Evolutionary conservation across 2,888 invertebrate species (phyloP).

Genomic region (Apantesis nais): DNA sequence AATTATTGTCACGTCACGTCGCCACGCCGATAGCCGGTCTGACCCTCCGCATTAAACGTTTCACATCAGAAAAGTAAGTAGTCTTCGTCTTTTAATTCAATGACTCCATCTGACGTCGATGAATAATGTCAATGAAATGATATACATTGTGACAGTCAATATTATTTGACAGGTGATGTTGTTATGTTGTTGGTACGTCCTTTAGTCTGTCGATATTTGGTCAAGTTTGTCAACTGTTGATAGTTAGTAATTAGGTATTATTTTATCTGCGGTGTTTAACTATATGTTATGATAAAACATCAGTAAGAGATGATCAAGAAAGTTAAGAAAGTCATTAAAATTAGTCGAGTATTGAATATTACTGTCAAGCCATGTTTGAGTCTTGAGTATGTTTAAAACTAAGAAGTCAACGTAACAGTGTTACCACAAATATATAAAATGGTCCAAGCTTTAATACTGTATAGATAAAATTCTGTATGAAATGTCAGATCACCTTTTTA

Average conservation of each 20-base stretch:
- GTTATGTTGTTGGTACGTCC: neutral
- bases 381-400: neutral
- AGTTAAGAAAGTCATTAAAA: neutral
- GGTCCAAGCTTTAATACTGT: too few relatives aligned
- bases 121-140: too few relatives aligned
- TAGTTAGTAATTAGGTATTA: neutral
- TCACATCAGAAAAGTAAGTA: too few relatives aligned
- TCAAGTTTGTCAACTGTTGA: neutral
- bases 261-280: neutral
- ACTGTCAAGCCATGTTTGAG: neutral
- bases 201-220: neutral
- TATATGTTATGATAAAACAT: neutral
- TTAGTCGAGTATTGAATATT: neutral
- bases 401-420: neutral
- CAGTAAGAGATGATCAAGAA: neutral
- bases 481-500: conserved; percentile 9
- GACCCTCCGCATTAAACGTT: too few relatives aligned
- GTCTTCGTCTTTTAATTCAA: too few relatives aligned
- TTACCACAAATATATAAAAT: too few relatives aligned
- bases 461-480: too few relatives aligned
- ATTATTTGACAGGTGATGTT: neutral
- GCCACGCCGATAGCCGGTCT: too few relatives aligned
- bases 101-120: too few relatives aligned
- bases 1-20: too few relatives aligned
- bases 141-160: neutral